Conservation (phyloP, 2,113 vertebrate species). For the Scortum barcoo region DNA sequence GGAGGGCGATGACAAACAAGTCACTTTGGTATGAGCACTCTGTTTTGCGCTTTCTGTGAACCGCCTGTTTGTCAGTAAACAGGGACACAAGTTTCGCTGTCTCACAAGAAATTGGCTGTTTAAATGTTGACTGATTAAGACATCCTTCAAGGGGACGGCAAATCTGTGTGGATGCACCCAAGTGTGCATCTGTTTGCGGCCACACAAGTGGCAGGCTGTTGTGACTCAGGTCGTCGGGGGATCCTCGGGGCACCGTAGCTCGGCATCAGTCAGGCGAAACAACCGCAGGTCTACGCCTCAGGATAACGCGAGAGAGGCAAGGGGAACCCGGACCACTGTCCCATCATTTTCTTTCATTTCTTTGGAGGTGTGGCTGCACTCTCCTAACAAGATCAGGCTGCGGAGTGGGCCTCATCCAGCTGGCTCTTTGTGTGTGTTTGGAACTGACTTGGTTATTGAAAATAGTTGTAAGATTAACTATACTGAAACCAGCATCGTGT, state of each 20-base stretch:
- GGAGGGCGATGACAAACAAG: not conserved
- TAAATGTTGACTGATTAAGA: slow-evolving; percentile 10
- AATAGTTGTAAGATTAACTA: slow-evolving; percentile 61
- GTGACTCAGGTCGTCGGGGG: slow-evolving; percentile 23
- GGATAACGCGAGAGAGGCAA: slow-evolving; percentile 71
- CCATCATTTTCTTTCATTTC: slow-evolving; percentile 67
- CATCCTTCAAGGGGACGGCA: slow-evolving; percentile 30
- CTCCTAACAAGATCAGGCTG: slow-evolving; percentile 84
- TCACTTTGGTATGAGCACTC: too few relatives aligned
- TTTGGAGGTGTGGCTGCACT: slow-evolving; percentile 79
- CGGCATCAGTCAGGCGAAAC: slow-evolving; percentile 43
- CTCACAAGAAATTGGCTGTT: slow-evolving; percentile 7
- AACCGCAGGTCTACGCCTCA: slow-evolving; percentile 54
- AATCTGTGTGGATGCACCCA: not conserved
- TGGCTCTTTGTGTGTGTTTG: slow-evolving; percentile 71
- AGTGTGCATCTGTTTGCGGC: slow-evolving; percentile 27
- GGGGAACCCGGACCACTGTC: slow-evolving; percentile 43
- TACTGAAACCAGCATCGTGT: slow-evolving; percentile 54
- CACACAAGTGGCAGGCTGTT: slow-evolving; percentile 29
- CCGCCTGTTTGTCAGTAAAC: not conserved
- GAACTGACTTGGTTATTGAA: slow-evolving; percentile 59
- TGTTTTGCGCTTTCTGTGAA: slow-evolving; percentile 5
- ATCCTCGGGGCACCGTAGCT: slow-evolving; percentile 5
- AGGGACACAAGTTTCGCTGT: not conserved
- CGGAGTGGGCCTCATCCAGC: slow-evolving; percentile 75